Conservation (phyloP, 1,140 invertebrate species). For the Dermatophagoides farinae region DNA sequence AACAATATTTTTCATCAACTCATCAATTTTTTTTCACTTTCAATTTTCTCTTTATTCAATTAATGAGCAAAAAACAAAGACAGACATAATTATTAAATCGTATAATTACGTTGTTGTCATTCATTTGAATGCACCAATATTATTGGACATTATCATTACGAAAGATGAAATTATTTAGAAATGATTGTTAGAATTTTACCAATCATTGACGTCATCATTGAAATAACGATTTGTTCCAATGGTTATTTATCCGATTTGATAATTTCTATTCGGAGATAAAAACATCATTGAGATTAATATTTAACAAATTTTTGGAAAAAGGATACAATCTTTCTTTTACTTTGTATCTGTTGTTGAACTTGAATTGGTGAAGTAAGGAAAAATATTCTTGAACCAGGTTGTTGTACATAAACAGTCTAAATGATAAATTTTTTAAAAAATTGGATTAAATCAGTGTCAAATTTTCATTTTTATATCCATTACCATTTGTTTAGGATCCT, state of each 20-base stretch:
- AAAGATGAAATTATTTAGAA: not conserved
- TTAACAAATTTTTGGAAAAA: not conserved
- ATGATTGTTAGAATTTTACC: not conserved
- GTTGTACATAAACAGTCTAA: not conserved
- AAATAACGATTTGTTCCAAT: not conserved
- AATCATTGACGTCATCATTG: not conserved
- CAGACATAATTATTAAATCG: no score
- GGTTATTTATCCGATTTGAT: not conserved
- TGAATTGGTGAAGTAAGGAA: not conserved
- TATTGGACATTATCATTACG: no score
- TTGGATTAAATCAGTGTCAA: not conserved
- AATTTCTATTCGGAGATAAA: not conserved
- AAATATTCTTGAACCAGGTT: not conserved
- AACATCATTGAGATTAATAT: not conserved
- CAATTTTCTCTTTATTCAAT: no score
- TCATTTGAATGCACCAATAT: no score
- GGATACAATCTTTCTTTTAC: not conserved
- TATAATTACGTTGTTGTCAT: no score
- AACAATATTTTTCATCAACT: no score
- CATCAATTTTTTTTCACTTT: no score
- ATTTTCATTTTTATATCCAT: no score
- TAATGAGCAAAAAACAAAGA: no score
- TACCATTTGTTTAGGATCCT: not conserved
- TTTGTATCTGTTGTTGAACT: constrained; percentile 3
- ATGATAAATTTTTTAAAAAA: constrained; percentile 1